Evolutionary conservation across 2,888 invertebrate species (phyloP), one percentile per base, ranked within the genome.

Genomic region (Lochmaea capreae): DNA sequence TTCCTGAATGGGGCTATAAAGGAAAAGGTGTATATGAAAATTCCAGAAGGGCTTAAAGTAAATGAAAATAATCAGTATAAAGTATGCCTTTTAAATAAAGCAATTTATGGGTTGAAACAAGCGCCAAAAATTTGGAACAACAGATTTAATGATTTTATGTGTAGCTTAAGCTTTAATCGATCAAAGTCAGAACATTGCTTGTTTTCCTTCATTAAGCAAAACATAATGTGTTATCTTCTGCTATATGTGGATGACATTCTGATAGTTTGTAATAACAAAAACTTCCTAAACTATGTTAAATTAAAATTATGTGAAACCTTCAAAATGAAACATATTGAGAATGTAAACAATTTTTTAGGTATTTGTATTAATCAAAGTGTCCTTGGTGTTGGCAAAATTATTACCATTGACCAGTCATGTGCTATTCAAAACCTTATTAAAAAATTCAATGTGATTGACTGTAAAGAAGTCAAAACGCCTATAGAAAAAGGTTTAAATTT

Each of bases 131-230:
- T 42, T 0, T 73, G 73, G 72, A 75, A 74, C 61, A 68, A 76
- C 9, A 65, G 18, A 66, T 68, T 76, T 52, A 69, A 74, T 69
- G 46, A 54, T 14, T 73, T 62, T 67, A 71, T 75, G 14, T 12
- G 6, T 46, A 16, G 33, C 61, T 66, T 74, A 57, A 61, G 67
- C 14, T 76, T 73, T 52, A 42, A 73, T 59, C 59, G 71, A 3
- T 76, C 76, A 66, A 74, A 67, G 52, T 72, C 74, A 39, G 74
- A 76, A 57, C 72, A 74, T 66, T 76, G 76, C 63, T 61, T 76
- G n/a, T 76, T 61, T 26, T 57, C 46, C 49, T 75, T 76, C 58
- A 16, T 73, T 14, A 58, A 73, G 18, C 59, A 76, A 33, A 63
- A 68, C 39, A 67, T 66, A 49, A 52, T 43, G 22, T 68, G 69